Evolutionary conservation across 2,888 invertebrate species (phyloP).

Genomic region (Eupithecia pulchellata): DNA sequence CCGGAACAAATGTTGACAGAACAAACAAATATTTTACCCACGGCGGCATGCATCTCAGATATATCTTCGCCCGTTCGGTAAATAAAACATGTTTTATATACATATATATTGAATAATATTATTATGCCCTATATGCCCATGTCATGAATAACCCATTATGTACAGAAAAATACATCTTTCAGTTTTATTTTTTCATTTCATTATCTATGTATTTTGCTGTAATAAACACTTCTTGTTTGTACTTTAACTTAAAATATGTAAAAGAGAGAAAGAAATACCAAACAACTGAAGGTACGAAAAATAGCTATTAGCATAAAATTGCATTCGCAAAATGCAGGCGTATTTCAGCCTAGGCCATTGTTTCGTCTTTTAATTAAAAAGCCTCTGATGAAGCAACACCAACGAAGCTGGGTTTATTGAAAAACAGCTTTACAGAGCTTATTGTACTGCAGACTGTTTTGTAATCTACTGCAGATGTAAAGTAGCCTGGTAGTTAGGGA

Average conservation of each 20-base stretch:
- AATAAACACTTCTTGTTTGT: too few species aligned
- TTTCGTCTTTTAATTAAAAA: conserved; percentile 65
- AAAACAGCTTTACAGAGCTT: conserved; percentile 6
- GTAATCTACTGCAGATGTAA: neutral
- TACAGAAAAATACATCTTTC: too few species aligned
- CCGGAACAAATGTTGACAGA: too few species aligned
- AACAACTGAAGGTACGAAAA: conserved; percentile 28
- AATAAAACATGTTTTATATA: too few species aligned
- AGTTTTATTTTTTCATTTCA: too few species aligned
- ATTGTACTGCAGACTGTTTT: conserved; percentile 4
- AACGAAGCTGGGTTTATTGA: conserved; percentile 5
- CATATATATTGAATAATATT: too few species aligned
- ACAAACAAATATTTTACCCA: too few species aligned
- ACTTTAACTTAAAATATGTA: neutral
- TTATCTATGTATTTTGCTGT: too few species aligned
- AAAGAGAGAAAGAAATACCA: neutral
- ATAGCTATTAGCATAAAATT: conserved; percentile 44
- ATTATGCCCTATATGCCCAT: too few species aligned
- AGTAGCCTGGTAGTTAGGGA: neutral
- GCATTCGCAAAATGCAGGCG: conserved; percentile 50
- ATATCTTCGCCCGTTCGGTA: too few species aligned
- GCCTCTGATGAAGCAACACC: conserved; percentile 57
- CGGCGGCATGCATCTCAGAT: too few species aligned
- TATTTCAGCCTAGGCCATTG: conserved; percentile 59
- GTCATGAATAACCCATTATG: too few species aligned